phyloP scores from a whole-genome alignment of 2,888 invertebrate species.

The Trichopria drosophilae region DNA sequence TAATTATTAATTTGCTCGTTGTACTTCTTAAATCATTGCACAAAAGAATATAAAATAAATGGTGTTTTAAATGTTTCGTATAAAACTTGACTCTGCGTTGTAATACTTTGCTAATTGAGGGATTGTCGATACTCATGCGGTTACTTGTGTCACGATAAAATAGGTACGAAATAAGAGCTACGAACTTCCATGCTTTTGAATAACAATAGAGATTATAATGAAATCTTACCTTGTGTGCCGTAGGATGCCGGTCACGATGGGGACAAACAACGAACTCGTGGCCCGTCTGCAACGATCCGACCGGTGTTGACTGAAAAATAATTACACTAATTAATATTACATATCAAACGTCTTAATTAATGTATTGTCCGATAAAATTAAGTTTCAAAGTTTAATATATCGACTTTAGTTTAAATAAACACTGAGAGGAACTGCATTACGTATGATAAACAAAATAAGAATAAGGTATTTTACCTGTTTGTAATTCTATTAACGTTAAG shows the following conservation, averaged over 20 bases:
- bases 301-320: conserved; percentile 90
- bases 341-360: no score
- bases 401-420: no score
- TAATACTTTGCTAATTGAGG: not conserved
- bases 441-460: no score
- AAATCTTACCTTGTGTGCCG: conserved; percentile 73
- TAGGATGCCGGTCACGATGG: conserved; percentile 81
- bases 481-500: no score
- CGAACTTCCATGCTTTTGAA: conserved; percentile 51
- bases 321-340: no score
- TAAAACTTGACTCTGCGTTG: not conserved
- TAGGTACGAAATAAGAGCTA: conserved; percentile 33
- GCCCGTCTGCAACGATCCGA: conserved; percentile 87
- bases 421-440: no score
- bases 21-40: not conserved
- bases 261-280: conserved; percentile 90
- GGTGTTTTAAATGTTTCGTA: not conserved
- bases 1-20: not conserved
- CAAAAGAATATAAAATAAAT: not conserved
- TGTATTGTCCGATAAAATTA: no score
- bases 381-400: no score
- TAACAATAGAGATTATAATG: conserved; percentile 8
- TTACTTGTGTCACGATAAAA: conserved; percentile 43
- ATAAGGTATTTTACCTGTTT: no score
- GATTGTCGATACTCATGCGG: conserved; percentile 44